Evolutionary conservation across 2,797 vertebrate species (phyloP).

Genomic region (Catostomus latipinnis): DNA sequence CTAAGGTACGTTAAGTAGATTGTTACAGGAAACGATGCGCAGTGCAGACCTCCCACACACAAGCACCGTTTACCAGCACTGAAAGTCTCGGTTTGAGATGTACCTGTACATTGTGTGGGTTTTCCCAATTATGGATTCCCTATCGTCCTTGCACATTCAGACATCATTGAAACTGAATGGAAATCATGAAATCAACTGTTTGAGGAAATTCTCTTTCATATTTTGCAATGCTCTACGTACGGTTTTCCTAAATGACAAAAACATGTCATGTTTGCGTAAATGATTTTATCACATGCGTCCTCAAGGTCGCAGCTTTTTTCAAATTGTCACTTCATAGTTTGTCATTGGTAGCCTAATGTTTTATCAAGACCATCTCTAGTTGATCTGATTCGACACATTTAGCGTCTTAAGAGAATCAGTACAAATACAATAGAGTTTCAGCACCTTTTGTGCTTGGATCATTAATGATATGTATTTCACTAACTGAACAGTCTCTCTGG

Average conservation of each 20-base stretch:
- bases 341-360: neutral
- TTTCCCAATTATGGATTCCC: neutral
- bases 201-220: neutral
- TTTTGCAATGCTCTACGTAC: neutral
- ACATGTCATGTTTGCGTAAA: conserved; percentile 29
- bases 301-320: neutral
- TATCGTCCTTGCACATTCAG: neutral
- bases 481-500: no score
- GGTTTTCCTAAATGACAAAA: neutral
- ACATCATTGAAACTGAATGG: neutral
- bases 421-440: no score
- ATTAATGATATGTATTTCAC: no score
- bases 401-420: no score
- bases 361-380: no score
- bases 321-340: no score
- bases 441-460: no score
- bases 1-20: neutral
- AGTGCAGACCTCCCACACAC: conserved; percentile 1
- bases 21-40: neutral
- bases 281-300: neutral
- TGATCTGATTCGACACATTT: no score
- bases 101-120: neutral
- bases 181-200: neutral
- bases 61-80: conserved; percentile 12
- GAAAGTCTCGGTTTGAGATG: neutral